Conservation (phyloP, 1,140 invertebrate genomes). For the Tetramorium alpestre region DNA sequence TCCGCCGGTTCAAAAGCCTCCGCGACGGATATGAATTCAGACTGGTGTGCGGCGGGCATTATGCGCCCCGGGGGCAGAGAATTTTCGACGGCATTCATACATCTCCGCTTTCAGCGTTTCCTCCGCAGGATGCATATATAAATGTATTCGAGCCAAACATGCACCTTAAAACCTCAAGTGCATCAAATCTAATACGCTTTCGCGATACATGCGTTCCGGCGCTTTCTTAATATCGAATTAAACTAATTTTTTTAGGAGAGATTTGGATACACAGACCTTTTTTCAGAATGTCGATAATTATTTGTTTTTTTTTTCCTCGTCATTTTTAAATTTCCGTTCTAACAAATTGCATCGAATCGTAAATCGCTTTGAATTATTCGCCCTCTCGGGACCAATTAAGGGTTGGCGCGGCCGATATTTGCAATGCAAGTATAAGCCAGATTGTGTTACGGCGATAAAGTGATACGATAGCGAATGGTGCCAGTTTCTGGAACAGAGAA, state of each 20-base stretch:
- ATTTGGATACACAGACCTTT: not conserved
- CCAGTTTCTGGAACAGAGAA: not conserved
- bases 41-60: slow-evolving; percentile 15
- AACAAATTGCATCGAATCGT: slow-evolving; percentile 2
- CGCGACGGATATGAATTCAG: slow-evolving; percentile 49
- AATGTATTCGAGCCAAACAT: slow-evolving; percentile 5
- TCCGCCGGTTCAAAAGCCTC: slow-evolving; percentile 24
- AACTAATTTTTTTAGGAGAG: not conserved
- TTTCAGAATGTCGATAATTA: not conserved
- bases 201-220: not conserved
- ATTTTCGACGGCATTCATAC: slow-evolving; percentile 47
- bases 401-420: slow-evolving; percentile 25
- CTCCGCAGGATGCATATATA: slow-evolving; percentile 12
- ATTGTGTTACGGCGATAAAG: slow-evolving; percentile 39
- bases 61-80: slow-evolving; percentile 20
- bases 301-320: not conserved
- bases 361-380: slow-evolving; percentile 28
- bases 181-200: slow-evolving; percentile 12
- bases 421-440: slow-evolving; percentile 55
- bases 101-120: slow-evolving; percentile 34
- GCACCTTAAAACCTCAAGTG: slow-evolving; percentile 41
- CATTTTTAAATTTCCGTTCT: not conserved
- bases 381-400: slow-evolving; percentile 37
- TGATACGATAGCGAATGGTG: slow-evolving; percentile 19
- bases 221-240: not conserved